These are phyloP conservation scores for Theropithecus gelada DNA, from an alignment of 2,113 vertebrate species.

Conservation along the genomic window DNA sequence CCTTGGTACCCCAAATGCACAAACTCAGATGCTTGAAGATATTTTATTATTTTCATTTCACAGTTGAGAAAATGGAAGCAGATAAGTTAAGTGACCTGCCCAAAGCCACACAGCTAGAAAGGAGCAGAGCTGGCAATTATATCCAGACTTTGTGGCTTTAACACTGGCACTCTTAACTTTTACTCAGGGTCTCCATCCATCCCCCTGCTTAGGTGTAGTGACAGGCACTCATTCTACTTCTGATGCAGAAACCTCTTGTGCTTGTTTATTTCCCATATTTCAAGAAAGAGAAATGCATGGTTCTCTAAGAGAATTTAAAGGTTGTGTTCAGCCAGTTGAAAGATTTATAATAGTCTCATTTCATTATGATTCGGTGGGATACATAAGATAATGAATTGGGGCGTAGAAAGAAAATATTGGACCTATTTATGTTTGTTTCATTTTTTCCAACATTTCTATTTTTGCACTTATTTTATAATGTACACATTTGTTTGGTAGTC, in stretches of 20 bases:
- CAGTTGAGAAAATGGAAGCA: not conserved
- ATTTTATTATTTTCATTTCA: not conserved
- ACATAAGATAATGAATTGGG: constrained; percentile 11
- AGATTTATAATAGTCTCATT: constrained; percentile 46
- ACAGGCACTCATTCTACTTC: not conserved
- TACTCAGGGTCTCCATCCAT: not conserved
- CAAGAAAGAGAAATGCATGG: not conserved
- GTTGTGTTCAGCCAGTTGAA: not conserved
- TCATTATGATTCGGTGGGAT: not conserved
- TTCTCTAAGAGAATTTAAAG: not conserved
- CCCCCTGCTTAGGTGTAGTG: not conserved
- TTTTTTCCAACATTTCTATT: not conserved
- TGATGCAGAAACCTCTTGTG: not conserved
- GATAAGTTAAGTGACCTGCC: not conserved
- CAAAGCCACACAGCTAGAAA: not conserved
- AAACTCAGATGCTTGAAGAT: not conserved
- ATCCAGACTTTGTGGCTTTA: not conserved
- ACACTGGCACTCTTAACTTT: not conserved
- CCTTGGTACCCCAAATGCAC: not conserved
- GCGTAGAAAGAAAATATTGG: constrained; percentile 40
- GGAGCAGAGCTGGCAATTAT: not conserved
- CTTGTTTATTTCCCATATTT: constrained; percentile 16
- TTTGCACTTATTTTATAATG: constrained; percentile 41
- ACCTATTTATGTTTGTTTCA: constrained; percentile 29
- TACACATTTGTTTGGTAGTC: constrained; percentile 9